A percentile compares a stretch with the other conserved stretches of the same genome.
phyloP scores from a whole-genome alignment of 2,797 vertebrate species.

The Acanthornis magna region DNA sequence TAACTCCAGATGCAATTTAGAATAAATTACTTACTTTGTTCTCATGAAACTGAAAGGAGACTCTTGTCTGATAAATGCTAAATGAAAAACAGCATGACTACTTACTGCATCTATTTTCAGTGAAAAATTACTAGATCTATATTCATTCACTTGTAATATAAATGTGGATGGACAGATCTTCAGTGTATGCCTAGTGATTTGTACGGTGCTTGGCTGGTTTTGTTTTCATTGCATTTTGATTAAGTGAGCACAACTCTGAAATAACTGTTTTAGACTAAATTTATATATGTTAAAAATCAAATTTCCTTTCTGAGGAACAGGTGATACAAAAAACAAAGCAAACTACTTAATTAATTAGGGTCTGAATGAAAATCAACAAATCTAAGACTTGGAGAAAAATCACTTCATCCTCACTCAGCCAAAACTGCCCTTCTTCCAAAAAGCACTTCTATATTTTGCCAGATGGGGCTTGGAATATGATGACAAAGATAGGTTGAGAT shows the following conservation, averaged over 20 bases:
- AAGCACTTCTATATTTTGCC: not conserved
- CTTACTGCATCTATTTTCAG: not conserved
- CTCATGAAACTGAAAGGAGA: not conserved
- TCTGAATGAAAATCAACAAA: not conserved
- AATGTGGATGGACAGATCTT: not conserved
- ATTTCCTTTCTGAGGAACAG: not conserved
- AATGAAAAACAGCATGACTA: not conserved
- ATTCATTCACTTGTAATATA: not conserved
- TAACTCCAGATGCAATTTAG: not conserved
- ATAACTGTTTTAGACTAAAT: not conserved
- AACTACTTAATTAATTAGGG: not conserved
- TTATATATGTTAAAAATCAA: not conserved
- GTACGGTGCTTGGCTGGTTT: not conserved
- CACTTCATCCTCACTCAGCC: not conserved
- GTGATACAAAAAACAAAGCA: not conserved
- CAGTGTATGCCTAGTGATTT: not conserved
- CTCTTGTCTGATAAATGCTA: not conserved
- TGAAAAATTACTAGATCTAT: not conserved
- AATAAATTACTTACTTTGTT: not conserved
- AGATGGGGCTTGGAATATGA: not conserved
- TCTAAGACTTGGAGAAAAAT: not conserved
- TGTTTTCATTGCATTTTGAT: not conserved
- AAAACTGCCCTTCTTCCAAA: not conserved
- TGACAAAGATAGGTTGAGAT: not conserved
- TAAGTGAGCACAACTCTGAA: not conserved